These are phyloP conservation scores for Jaculus jaculus DNA, from an alignment of 2,113 vertebrate genomes.

Conservation along the genomic window DNA sequence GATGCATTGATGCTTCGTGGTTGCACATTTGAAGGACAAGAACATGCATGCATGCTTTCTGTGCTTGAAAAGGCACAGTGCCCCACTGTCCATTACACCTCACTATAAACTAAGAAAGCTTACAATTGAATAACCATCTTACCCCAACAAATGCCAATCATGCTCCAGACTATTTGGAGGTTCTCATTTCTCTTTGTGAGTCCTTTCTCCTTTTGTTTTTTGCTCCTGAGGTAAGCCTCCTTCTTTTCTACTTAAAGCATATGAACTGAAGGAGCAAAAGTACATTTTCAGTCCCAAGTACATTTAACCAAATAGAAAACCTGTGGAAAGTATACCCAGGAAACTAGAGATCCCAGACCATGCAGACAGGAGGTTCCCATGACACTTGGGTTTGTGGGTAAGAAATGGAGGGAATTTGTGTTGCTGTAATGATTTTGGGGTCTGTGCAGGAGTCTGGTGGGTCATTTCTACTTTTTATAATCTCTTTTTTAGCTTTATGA, in stretches of 20 bases:
- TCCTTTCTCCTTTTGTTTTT: not conserved
- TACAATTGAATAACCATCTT: not conserved
- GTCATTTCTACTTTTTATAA: not conserved
- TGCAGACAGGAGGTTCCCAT: not conserved
- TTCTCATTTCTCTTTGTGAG: not conserved
- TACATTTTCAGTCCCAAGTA: not conserved
- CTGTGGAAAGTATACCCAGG: not conserved
- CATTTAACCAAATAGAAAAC: not conserved
- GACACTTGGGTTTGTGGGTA: not conserved
- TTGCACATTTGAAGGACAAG: not conserved
- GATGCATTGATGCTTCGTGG: not conserved
- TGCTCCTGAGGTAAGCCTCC: not conserved
- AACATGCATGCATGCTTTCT: not conserved
- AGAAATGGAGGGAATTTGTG: conserved; percentile 50
- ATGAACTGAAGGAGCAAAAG: not conserved
- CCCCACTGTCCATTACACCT: not conserved
- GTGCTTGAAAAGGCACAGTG: not conserved
- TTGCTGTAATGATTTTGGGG: conserved; percentile 6
- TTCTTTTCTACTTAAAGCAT: not conserved
- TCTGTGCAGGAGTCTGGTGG: not conserved
- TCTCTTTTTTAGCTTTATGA: not conserved
- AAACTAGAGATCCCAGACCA: not conserved
- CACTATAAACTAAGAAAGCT: not conserved
- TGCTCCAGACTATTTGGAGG: not conserved
- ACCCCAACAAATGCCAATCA: not conserved